Evolutionary conservation across 2,797 vertebrate genomes (phyloP).

Genomic region (Pangasius larnaudii): DNA sequence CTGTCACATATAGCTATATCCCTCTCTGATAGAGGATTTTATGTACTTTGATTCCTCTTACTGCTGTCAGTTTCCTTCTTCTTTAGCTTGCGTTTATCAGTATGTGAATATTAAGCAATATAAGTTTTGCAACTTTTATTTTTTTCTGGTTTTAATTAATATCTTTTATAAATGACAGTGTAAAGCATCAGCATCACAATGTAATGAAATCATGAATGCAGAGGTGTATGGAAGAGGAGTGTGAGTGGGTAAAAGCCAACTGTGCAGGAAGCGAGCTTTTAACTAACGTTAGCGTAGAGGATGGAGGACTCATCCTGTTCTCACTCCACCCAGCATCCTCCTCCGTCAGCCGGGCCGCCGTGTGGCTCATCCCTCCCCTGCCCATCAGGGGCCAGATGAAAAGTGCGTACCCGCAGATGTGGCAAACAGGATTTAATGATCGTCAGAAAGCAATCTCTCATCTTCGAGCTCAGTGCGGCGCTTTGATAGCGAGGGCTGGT

Average conservation of each 20-base stretch:
- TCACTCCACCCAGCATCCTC: conserved; percentile 43
- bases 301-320: conserved; percentile 51
- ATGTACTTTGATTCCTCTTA: conserved; percentile 24
- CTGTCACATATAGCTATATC: conserved; percentile 31
- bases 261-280: conserved; percentile 47
- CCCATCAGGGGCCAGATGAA: conserved; percentile 60
- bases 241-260: conserved; percentile 10
- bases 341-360: conserved; percentile 43
- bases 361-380: conserved; percentile 42
- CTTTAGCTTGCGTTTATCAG: background rate
- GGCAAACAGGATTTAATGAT: conserved; percentile 69
- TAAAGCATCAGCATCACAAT: background rate
- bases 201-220: conserved; percentile 19
- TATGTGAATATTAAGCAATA: background rate
- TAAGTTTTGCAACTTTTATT: background rate
- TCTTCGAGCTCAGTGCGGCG: conserved; percentile 60
- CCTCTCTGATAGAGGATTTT: conserved; percentile 15
- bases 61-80: conserved; percentile 10
- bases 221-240: conserved; percentile 7
- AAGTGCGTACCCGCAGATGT: conserved; percentile 62
- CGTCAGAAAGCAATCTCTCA: conserved; percentile 67
- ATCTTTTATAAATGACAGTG: background rate
- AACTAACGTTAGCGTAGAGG: conserved; percentile 24
- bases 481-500: conserved; percentile 63
- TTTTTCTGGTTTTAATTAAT: background rate